phyloP scores from a whole-genome alignment of 2,113 vertebrate species.

The Alces alces region DNA sequence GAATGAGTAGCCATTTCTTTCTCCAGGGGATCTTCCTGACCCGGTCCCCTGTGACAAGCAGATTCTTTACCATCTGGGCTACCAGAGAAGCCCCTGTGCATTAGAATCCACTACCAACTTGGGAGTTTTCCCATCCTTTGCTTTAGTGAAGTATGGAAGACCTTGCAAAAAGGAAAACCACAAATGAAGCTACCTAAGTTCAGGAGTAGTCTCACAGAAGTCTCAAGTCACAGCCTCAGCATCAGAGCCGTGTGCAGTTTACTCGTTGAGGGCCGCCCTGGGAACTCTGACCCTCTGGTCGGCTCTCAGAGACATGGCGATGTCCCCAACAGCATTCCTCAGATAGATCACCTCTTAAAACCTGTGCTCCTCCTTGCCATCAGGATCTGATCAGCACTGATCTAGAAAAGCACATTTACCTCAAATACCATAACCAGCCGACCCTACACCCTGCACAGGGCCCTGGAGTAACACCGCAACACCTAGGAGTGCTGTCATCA shows the following conservation, averaged over 20 bases:
- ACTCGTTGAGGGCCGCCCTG: not conserved
- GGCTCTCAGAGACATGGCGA: not conserved
- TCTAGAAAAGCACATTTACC: not conserved
- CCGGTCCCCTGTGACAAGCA: not conserved
- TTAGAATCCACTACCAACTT: not conserved
- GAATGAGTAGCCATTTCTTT: not conserved
- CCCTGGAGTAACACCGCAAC: not conserved
- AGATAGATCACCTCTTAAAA: not conserved
- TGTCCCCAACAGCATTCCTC: not conserved
- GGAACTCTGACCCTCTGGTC: not conserved
- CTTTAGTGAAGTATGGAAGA: not conserved
- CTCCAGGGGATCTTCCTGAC: not conserved
- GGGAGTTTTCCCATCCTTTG: not conserved
- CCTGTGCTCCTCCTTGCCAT: not conserved
- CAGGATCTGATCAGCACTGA: not conserved
- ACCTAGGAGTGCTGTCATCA: not conserved
- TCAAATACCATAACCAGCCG: not conserved
- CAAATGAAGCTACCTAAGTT: not conserved
- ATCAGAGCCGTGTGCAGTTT: accelerated
- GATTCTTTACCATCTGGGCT: not conserved
- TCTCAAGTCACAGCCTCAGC: not conserved
- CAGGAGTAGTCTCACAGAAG: not conserved
- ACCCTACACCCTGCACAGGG: not conserved
- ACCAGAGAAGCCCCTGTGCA: not conserved
- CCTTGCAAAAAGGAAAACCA: not conserved